Evolutionary conservation across 2,888 invertebrate species (phyloP).

Genomic region (Octonoba sinensis): DNA sequence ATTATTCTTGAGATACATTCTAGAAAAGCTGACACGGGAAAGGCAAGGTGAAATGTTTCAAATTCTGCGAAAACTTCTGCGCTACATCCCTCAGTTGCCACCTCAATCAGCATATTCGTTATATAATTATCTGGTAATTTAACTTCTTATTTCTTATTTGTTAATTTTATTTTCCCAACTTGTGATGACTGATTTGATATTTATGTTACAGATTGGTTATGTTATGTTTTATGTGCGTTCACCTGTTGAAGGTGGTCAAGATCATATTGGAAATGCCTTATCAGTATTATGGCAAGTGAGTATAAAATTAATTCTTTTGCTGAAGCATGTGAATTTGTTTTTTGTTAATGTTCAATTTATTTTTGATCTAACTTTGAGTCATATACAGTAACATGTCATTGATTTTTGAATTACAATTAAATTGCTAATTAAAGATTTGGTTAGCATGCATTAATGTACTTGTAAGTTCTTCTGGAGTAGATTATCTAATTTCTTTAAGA

Average conservation of each 20-base stretch:
- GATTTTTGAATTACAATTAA: neutral
- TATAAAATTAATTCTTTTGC: constrained; percentile 24
- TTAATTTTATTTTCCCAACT: neutral
- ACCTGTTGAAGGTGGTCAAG: constrained; percentile 94
- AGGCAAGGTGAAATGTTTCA: constrained; percentile 96
- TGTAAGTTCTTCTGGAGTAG: no score
- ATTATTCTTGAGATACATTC: constrained; percentile 92
- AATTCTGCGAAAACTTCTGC: constrained; percentile 87
- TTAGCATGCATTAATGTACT: no score
- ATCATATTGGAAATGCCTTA: constrained; percentile 92
- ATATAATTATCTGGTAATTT: constrained; percentile 91
- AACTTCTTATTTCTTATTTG: neutral
- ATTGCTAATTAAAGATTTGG: no score
- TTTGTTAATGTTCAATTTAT: neutral
- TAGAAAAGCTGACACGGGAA: constrained; percentile 93
- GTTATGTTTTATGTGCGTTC: constrained; percentile 99
- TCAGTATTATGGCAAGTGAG: constrained; percentile 95
- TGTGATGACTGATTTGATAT: neutral
- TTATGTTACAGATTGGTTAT: constrained; percentile 81
- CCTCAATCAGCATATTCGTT: constrained; percentile 95
- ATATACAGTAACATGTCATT: constrained; percentile 1
- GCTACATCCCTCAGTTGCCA: constrained; percentile 74
- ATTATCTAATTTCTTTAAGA: no score
- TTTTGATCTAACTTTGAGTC: neutral
- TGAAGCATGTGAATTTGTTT: neutral